Conservation (phyloP, 2,113 vertebrate species). For the Epinephelus cyanopodus region DNA sequence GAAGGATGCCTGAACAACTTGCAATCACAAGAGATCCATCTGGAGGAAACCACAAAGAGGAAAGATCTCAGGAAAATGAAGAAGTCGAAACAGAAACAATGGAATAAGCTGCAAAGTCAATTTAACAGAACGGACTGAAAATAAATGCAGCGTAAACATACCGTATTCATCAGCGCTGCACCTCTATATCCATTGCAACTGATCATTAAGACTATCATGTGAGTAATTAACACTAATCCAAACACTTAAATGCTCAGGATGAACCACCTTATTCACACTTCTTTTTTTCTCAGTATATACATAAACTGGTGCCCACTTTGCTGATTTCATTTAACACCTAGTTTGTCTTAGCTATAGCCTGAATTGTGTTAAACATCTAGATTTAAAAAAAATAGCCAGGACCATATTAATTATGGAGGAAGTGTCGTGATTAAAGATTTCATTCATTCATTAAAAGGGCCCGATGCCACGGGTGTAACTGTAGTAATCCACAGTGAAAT, state of each 20-base stretch:
- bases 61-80: conserved; percentile 1
- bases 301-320: background rate
- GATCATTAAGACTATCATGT: background rate
- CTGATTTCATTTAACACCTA: conserved; percentile 19
- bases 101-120: background rate
- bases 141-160: background rate
- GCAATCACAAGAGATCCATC: conserved; percentile 8
- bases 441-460: conserved; percentile 44
- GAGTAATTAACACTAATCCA: background rate
- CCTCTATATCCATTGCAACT: background rate
- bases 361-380: conserved; percentile 23
- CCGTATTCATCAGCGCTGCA: background rate
- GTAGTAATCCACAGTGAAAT: conserved; percentile 54
- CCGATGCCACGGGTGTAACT: conserved; percentile 28
- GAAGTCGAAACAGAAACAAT: conserved; percentile 3
- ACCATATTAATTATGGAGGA: conserved; percentile 49
- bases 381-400: background rate
- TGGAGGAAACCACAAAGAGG: background rate
- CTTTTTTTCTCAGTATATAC: background rate
- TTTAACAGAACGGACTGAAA: background rate
- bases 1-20: background rate
- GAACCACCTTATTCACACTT: background rate
- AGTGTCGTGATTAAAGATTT: conserved; percentile 41
- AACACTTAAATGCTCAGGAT: background rate
- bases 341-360: background rate